Evolutionary conservation across 2,797 vertebrate species (phyloP).

Genomic region (Acanthopagrus latus): DNA sequence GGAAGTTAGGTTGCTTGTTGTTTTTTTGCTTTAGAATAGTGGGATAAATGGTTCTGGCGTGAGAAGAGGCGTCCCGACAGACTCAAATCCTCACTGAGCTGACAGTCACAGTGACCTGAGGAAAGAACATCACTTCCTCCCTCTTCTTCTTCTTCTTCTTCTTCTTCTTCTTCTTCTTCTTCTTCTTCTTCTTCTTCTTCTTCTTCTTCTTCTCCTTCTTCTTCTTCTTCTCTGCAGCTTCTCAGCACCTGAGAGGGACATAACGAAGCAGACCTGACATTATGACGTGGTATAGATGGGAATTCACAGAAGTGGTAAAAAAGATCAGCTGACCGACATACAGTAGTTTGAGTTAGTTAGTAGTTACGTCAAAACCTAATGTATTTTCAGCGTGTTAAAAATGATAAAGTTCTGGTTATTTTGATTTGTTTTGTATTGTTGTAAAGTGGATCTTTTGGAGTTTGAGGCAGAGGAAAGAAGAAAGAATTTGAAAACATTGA

Average conservation of each 20-base stretch:
- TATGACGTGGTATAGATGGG: neutral
- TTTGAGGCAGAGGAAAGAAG: neutral
- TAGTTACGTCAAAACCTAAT: neutral
- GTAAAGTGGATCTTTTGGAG: neutral
- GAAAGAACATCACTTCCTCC: slow-evolving; percentile 80
- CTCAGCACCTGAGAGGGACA: slow-evolving; percentile 44
- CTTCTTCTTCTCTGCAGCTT: slow-evolving; percentile 10
- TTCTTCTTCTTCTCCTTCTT: slow-evolving; percentile 18
- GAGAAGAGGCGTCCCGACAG: slow-evolving; percentile 18
- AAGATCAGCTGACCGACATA: neutral
- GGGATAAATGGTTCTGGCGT: neutral
- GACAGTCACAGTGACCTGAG: slow-evolving; percentile 75
- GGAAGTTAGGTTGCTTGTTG: slow-evolving; percentile 77
- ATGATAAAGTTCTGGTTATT: neutral
- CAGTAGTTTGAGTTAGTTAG: neutral
- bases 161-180: slow-evolving; percentile 1
- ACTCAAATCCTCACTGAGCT: slow-evolving; percentile 80
- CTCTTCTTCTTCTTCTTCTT: slow-evolving; percentile 17
- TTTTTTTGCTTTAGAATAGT: neutral
- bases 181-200: slow-evolving; percentile 23
- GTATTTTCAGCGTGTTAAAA: neutral
- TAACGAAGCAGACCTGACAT: slow-evolving; percentile 51
- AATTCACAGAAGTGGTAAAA: neutral
- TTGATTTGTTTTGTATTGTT: neutral
- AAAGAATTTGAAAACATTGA: neutral